These are phyloP conservation scores for Amphiura filiformis DNA, from an alignment of 35 echinoderm and acorn worm species.

Conservation along the genomic window DNA sequence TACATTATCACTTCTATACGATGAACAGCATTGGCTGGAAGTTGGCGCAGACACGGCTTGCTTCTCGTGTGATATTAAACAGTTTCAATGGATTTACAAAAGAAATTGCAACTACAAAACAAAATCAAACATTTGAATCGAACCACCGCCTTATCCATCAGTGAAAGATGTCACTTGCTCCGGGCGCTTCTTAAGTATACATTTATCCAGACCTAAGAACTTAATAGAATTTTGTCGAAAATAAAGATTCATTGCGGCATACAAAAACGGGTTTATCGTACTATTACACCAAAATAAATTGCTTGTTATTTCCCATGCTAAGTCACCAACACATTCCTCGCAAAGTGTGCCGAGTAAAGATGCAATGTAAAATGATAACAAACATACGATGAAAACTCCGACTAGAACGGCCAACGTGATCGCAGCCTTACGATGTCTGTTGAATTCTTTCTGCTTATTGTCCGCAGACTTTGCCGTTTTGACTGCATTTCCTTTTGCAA, in stretches of 20 bases:
- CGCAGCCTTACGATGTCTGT: conserved; percentile 54
- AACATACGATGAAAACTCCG: conserved; percentile 42
- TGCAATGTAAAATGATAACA: conserved; percentile 46
- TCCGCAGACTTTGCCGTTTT: background rate
- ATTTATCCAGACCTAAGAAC: conserved; percentile 15
- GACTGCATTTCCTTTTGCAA: background rate
- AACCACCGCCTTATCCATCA: too few species aligned
- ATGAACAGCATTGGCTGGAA: too few species aligned
- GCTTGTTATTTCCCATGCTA: conserved; percentile 45
- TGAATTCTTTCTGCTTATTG: conserved; percentile 6
- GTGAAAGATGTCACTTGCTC: too few species aligned
- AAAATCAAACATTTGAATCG: too few species aligned
- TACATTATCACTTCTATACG: too few species aligned
- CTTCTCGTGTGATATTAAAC: too few species aligned
- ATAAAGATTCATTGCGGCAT: conserved; percentile 43
- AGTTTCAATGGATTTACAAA: too few species aligned
- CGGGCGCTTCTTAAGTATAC: too few species aligned
- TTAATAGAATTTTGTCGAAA: conserved; percentile 39
- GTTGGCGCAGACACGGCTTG: too few species aligned
- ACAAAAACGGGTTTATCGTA: conserved; percentile 64
- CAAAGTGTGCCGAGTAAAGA: conserved; percentile 30
- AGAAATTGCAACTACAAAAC: too few species aligned
- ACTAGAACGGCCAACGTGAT: conserved; percentile 34
- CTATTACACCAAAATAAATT: conserved; percentile 71
- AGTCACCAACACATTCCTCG: conserved; percentile 29